Evolutionary conservation across 2,113 vertebrate species (phyloP).

Genomic region (Apistogramma diplotaenia): DNA sequence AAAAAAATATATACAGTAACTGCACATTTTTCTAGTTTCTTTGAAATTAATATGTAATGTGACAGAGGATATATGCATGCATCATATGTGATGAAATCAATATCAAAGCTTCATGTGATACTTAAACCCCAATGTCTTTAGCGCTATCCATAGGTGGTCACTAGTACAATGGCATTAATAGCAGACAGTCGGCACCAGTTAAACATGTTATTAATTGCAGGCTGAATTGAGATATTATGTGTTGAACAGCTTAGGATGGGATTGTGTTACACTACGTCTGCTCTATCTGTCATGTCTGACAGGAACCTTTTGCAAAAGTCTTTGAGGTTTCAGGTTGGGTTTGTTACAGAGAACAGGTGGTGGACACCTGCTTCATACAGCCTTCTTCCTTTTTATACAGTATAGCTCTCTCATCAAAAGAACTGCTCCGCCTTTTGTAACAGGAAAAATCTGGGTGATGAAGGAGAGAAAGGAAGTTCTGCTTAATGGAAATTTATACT

Average conservation of each 20-base stretch:
- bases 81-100: not conserved
- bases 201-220: not conserved
- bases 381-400: constrained; percentile 34
- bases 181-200: not conserved
- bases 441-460: not conserved
- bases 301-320: constrained; percentile 15
- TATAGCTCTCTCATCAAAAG: constrained; percentile 55
- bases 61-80: not conserved
- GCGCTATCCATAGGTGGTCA: not conserved
- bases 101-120: not conserved
- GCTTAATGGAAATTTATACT: constrained; percentile 18
- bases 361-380: constrained; percentile 44
- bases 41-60: too few species aligned
- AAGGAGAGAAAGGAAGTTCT: constrained; percentile 28
- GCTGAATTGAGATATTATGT: not conserved
- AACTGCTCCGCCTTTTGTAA: not conserved
- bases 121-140: not conserved
- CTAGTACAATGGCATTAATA: not conserved
- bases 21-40: too few species aligned
- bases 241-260: constrained; percentile 6
- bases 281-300: not conserved
- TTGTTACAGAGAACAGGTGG: constrained; percentile 59
- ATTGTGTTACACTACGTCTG: constrained; percentile 12
- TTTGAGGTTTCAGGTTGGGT: constrained; percentile 38
- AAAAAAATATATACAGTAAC: too few species aligned